phyloP scores from a whole-genome alignment of 1,140 invertebrate species.

The Penaeus vannamei region DNA sequence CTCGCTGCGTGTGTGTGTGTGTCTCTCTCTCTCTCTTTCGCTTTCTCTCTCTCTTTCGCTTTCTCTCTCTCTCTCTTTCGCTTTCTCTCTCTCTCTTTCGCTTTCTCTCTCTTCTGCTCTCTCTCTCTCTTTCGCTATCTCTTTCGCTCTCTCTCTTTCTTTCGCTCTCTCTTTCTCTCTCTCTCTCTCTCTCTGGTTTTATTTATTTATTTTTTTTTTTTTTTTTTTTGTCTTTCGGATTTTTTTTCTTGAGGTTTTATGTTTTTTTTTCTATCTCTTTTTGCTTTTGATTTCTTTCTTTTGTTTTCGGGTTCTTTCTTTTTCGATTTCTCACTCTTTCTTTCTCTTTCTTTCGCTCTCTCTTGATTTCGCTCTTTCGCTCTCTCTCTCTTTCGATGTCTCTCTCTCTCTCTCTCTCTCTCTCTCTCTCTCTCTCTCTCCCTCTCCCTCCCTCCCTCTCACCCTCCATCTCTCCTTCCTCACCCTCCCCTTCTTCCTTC shows the following conservation, averaged over 20 bases:
- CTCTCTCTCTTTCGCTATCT: no score
- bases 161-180: conserved; percentile 9
- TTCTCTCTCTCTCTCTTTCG: not conserved
- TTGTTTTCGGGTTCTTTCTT: not conserved
- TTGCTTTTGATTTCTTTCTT: no score
- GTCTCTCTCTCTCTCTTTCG: conserved; percentile 5
- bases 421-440: not conserved
- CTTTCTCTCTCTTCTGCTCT: no score
- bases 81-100: not conserved
- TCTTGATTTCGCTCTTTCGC: not conserved
- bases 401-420: conserved; percentile 30
- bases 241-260: no score
- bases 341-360: not conserved
- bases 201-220: no score
- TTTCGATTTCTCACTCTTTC: no score
- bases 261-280: no score
- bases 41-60: not conserved
- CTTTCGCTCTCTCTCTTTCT: not conserved
- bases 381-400: not conserved
- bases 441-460: not conserved
- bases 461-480: not conserved
- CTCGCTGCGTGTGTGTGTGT: no score
- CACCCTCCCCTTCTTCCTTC: no score
- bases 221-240: no score
- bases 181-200: not conserved